Evolutionary conservation across 2,113 vertebrate genomes (phyloP), one percentile per base, ranked within the genome.

Genomic region (Brachirus orientalis): DNA sequence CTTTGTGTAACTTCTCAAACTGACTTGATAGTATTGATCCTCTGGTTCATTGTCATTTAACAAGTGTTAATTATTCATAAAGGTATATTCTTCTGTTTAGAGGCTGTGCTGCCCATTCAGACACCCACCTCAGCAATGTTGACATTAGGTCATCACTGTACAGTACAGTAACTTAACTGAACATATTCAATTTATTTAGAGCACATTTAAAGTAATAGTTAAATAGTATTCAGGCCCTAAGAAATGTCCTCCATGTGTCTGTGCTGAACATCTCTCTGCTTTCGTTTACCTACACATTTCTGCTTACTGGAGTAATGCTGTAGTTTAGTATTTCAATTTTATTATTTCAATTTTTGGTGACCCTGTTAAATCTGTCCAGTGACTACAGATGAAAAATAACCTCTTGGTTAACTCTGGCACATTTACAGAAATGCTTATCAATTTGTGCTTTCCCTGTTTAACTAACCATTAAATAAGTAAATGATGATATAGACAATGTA

Each of bases 41-140:
- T 4, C 8, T 10, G 0, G 17, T 69, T 44, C 48, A 19, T 63
- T 4, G 2, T 20, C 62, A 69, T 71, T 56, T 46, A 50, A 45
- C 40, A 72, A 44, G 44, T 53, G 62, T 53, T 52, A 33, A 41
- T 62, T 63, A 68, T 72, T 77, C 58, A 59, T 66, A 67, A 69
- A 19, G 57, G 19, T 58, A 66, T n/a, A 60, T 69, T 59, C 65
- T 53, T 63, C 62, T 60, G 52, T 57, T 64, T 53, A 63, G 44
- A 63, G 45, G 59, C 46, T 47, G 28, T 44, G 14, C 60, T 48
- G 64, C 79, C 80, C 40, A 77, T 69, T 58, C 66, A 53, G 6
- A 85, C 82, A 20, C 80, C 75, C 59, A 79, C 85, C 36, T 51
- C 19, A 54, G 11, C 50, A 44, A 44, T 28, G 53, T 0, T 62